Evolutionary conservation across 2,113 vertebrate species (phyloP).

Genomic region (Hemichromis elongatus): DNA sequence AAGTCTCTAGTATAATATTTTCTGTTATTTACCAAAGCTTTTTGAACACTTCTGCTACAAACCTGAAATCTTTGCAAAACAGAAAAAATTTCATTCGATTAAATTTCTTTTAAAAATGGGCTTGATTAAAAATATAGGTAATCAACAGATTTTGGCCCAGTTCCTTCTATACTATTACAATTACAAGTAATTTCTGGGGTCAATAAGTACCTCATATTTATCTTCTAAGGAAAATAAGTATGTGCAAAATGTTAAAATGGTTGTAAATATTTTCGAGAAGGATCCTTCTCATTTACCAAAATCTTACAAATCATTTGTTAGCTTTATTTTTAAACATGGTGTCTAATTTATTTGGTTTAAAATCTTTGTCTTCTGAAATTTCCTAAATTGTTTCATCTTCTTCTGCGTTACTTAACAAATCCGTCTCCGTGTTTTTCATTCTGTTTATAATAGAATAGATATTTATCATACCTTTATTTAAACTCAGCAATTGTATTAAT

Average conservation of each 20-base stretch:
- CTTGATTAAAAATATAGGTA: background rate
- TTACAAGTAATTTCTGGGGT: background rate
- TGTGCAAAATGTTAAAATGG: rapidly evolving
- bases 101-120: background rate
- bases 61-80: background rate
- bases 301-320: background rate
- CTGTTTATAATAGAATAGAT: background rate
- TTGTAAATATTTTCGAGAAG: background rate
- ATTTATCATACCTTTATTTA: background rate
- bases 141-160: background rate
- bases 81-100: background rate
- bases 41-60: background rate
- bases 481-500: background rate
- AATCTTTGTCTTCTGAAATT: background rate
- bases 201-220: background rate
- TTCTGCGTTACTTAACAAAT: background rate
- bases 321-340: background rate
- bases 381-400: background rate
- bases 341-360: background rate
- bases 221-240: background rate
- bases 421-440: background rate
- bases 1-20: background rate
- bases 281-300: rapidly evolving
- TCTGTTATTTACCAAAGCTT: background rate
- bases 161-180: background rate